These are phyloP conservation scores for Nebria salina DNA, from an alignment of 2,888 invertebrate species.

Conservation along the genomic window DNA sequence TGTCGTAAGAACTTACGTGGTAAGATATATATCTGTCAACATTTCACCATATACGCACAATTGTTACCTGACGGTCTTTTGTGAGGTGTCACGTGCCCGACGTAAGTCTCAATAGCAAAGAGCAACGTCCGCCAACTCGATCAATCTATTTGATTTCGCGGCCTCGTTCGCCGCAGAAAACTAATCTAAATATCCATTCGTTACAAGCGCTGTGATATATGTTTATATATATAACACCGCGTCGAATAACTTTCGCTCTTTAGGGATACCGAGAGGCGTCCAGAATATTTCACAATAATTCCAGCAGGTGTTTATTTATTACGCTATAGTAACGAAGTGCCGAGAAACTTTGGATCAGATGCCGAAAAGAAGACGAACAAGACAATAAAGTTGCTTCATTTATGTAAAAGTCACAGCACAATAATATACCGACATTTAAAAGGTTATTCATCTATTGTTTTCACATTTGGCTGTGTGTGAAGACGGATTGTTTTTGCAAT, in stretches of 20 bases:
- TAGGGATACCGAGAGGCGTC: slow-evolving; percentile 27
- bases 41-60: slow-evolving; percentile 16
- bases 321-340: background rate
- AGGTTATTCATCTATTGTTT: slow-evolving; percentile 36
- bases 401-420: slow-evolving; percentile 19
- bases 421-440: slow-evolving; percentile 19
- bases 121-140: slow-evolving; percentile 13
- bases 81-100: slow-evolving; percentile 4
- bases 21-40: slow-evolving; percentile 28
- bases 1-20: background rate
- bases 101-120: slow-evolving; percentile 17
- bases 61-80: background rate
- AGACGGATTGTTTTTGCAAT: slow-evolving; percentile 26
- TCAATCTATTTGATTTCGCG: slow-evolving; percentile 40
- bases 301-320: background rate
- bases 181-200: slow-evolving; percentile 48
- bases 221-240: slow-evolving; percentile 56
- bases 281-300: background rate
- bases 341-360: background rate
- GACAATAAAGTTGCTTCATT: background rate
- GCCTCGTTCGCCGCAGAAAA: slow-evolving; percentile 28
- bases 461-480: slow-evolving; percentile 27
- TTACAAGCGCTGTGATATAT: slow-evolving; percentile 53
- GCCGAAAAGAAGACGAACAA: background rate
- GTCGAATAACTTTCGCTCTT: slow-evolving; percentile 53